Conservation (phyloP, 2,888 invertebrate genomes). For the Odontocerum albicorne region DNA sequence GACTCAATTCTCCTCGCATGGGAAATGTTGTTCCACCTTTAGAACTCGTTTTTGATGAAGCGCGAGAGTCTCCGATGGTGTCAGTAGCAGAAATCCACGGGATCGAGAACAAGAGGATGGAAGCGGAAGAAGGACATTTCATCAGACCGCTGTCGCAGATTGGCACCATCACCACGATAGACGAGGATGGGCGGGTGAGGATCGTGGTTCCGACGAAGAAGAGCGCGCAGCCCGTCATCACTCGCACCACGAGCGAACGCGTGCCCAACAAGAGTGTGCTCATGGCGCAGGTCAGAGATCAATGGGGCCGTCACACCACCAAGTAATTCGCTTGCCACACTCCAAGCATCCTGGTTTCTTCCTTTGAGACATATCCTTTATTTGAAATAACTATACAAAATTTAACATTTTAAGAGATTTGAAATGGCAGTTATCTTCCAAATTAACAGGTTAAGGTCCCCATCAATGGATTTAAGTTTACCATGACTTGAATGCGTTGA, state of each 20-base stretch:
- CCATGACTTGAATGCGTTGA: no score
- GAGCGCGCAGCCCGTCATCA: conserved; percentile 67
- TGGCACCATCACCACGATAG: conserved; percentile 62
- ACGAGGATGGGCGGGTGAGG: conserved; percentile 61
- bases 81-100: conserved; percentile 1
- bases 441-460: no score
- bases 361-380: no score
- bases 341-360: no score
- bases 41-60: not conserved
- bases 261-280: conserved; percentile 83
- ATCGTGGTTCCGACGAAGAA: conserved; percentile 65
- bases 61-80: conserved; percentile 4
- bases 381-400: no score
- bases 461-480: no score
- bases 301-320: conserved; percentile 30
- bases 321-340: no score
- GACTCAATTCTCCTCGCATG: conserved; percentile 13
- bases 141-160: conserved; percentile 70
- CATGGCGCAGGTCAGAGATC: conserved; percentile 68
- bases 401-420: no score
- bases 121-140: conserved; percentile 53
- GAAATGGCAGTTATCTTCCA: no score
- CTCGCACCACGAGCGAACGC: conserved; percentile 82
- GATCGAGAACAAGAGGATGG: conserved; percentile 22
- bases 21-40: not conserved